phyloP scores from a whole-genome alignment of 1,140 invertebrate species.

The Aphaenogaster floridana region DNA sequence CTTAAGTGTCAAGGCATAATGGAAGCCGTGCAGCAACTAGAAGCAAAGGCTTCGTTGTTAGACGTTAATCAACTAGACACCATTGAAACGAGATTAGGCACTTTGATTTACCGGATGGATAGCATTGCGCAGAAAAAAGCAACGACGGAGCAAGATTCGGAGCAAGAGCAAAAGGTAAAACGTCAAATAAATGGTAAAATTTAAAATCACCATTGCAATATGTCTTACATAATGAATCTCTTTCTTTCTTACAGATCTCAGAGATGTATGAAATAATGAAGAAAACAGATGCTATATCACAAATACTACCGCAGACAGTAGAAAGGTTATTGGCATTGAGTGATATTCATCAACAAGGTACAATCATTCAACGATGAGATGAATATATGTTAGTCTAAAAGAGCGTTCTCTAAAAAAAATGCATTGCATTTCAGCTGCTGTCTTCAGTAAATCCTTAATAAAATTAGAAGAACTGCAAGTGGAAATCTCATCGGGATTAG shows the following conservation, averaged over 20 bases:
- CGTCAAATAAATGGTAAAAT: background rate
- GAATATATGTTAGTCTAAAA: background rate
- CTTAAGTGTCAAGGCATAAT: slow-evolving; percentile 86
- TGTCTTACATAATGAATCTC: slow-evolving; percentile 19
- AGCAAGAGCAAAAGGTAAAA: slow-evolving; percentile 92
- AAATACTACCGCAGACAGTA: slow-evolving; percentile 93
- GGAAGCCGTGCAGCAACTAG: slow-evolving; percentile 92
- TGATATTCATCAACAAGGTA: slow-evolving; percentile 96
- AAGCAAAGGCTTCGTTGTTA: slow-evolving; percentile 92
- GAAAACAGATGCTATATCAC: slow-evolving; percentile 93
- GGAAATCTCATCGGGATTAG: slow-evolving; percentile 90
- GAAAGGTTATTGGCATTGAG: slow-evolving; percentile 94
- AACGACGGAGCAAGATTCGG: slow-evolving; percentile 89
- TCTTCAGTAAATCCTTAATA: slow-evolving; percentile 94
- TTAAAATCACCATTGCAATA: background rate
- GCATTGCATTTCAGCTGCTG: slow-evolving; percentile 90
- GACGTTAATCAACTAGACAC: slow-evolving; percentile 94
- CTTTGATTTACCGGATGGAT: slow-evolving; percentile 92
- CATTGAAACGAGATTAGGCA: slow-evolving; percentile 92
- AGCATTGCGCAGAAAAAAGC: slow-evolving; percentile 91
- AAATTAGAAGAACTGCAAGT: slow-evolving; percentile 94
- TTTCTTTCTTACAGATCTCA: slow-evolving; percentile 89
- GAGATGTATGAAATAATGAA: slow-evolving; percentile 96
- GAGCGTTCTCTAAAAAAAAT: background rate
- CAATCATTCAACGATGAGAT: slow-evolving; percentile 33